Percentiles rank a stretch among this genome's conserved stretches.
phyloP scores from a whole-genome alignment of 2,113 vertebrate species.

The Neodontobutis hainanensis region DNA sequence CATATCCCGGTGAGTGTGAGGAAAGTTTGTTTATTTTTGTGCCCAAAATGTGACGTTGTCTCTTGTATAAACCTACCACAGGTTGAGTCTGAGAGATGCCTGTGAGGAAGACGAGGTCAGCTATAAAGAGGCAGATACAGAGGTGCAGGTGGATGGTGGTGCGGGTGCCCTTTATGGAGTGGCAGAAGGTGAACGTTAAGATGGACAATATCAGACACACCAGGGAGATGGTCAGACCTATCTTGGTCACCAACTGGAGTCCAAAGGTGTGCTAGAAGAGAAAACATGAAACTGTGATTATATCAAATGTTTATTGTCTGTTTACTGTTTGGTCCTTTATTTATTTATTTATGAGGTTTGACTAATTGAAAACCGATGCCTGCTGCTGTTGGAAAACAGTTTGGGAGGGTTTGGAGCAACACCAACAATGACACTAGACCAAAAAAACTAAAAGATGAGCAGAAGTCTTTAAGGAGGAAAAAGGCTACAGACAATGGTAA shows the following conservation, averaged over 20 bases:
- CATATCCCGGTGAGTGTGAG: neutral
- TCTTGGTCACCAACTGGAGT: conserved; percentile 78
- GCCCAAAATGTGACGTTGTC: neutral
- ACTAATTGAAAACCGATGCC: neutral
- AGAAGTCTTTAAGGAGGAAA: neutral
- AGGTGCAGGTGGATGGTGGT: conserved; percentile 89
- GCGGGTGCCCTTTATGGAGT: conserved; percentile 84
- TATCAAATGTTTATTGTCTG: neutral
- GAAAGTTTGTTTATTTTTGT: neutral
- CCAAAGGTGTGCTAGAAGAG: conserved; percentile 71
- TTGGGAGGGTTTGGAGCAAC: neutral
- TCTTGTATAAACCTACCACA: conserved; percentile 51
- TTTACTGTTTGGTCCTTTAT: conserved; percentile 1
- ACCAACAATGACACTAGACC: neutral
- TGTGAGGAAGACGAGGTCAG: conserved; percentile 82
- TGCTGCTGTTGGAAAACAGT: conserved; percentile 5
- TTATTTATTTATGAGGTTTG: neutral
- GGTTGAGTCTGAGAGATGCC: conserved; percentile 74
- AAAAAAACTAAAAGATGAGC: neutral
- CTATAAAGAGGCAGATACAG: conserved; percentile 85
- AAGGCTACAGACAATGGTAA: neutral
- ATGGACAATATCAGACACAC: conserved; percentile 82
- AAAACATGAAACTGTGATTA: neutral
- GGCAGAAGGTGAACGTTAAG: conserved; percentile 85
- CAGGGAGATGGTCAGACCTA: conserved; percentile 83